A percentile compares a stretch with the other conserved stretches of the same genome.
These are phyloP conservation scores for Dryobates pubescens DNA, from an alignment of 2,797 vertebrate genomes.

Conservation along the genomic window DNA sequence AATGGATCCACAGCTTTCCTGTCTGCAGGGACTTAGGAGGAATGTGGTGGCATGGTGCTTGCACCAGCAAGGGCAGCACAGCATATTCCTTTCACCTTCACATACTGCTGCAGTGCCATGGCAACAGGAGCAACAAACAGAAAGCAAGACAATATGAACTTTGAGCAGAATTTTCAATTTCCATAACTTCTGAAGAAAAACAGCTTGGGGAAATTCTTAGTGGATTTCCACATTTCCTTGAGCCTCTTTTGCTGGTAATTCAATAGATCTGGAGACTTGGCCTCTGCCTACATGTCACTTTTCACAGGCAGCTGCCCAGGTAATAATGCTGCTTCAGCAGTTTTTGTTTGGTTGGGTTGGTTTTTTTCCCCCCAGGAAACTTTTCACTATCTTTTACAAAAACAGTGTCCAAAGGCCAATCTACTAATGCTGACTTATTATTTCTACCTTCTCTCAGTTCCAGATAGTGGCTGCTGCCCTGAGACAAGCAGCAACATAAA, in stretches of 20 bases:
- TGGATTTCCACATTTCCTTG: neutral
- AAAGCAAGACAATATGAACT: neutral
- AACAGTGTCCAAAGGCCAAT: neutral
- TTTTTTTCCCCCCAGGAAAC: neutral
- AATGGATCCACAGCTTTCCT: neutral
- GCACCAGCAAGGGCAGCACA: accelerated
- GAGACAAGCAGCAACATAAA: neutral
- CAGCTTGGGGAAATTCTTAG: neutral
- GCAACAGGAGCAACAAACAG: neutral
- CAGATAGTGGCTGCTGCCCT: neutral
- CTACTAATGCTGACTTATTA: neutral
- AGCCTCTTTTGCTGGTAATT: neutral
- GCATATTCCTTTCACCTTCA: neutral
- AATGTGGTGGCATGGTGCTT: accelerated
- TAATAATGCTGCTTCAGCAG: neutral
- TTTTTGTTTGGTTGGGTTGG: no score
- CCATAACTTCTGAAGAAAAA: neutral
- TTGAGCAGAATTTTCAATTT: neutral
- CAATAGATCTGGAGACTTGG: neutral
- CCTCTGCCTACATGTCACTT: neutral
- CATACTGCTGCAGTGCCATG: neutral
- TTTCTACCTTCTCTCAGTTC: neutral
- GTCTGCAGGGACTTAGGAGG: accelerated
- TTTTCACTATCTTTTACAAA: neutral
- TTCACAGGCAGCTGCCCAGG: neutral